A percentile compares a stretch with the other conserved stretches of the same genome.
phyloP scores from a whole-genome alignment of 2,113 vertebrate species.

The Corythaeola cristata region DNA sequence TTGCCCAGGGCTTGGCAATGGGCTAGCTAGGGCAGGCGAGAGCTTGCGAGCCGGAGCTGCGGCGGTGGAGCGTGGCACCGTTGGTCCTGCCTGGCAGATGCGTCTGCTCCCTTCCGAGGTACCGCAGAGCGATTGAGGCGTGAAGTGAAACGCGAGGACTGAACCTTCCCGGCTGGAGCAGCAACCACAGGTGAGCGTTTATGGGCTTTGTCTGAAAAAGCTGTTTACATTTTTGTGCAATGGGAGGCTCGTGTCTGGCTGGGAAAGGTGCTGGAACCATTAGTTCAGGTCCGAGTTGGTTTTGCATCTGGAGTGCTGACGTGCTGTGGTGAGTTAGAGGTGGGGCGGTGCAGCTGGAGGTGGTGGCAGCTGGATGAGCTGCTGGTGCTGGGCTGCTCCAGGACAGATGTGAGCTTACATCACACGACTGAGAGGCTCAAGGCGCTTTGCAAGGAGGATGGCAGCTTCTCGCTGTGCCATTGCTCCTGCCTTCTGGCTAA shows the following conservation, averaged over 20 bases:
- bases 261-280: not conserved
- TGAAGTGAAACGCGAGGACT: not conserved
- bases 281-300: not conserved
- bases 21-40: not conserved
- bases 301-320: not conserved
- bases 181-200: not conserved
- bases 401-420: not conserved
- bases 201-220: not conserved
- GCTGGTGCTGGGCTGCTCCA: not conserved
- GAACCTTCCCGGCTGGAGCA: not conserved
- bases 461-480: not conserved
- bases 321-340: not conserved
- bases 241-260: not conserved
- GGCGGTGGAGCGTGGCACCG: not conserved
- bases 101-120: not conserved
- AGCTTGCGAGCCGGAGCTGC: not conserved
- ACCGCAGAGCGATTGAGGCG: fast-evolving
- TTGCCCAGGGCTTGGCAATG: not conserved
- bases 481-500: not conserved
- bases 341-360: not conserved
- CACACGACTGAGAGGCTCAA: not conserved
- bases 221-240: not conserved
- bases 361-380: not conserved
- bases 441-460: not conserved
- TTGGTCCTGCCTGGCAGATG: not conserved